Percentiles rank a stretch among this genome's conserved stretches.
phyloP scores from a whole-genome alignment of 2,888 invertebrate species.

The Aspidiotus rigidus region DNA sequence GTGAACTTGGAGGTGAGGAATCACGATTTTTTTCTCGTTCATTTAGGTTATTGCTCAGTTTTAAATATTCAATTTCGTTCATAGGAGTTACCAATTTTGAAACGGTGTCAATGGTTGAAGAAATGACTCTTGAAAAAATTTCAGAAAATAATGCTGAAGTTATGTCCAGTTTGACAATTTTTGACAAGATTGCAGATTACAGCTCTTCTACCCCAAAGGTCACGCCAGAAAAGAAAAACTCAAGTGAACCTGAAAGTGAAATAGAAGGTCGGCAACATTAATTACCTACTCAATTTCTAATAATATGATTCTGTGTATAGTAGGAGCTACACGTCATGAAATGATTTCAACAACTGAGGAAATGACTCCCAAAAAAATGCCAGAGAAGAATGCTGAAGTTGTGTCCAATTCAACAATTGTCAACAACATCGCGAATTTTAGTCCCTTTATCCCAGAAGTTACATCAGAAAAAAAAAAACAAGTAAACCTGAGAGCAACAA shows the following conservation, averaged over 20 bases:
- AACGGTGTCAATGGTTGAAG: background rate
- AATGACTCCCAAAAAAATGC: too few relatives aligned
- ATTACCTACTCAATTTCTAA: background rate
- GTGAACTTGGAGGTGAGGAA: background rate
- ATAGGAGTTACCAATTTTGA: background rate
- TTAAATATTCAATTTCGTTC: background rate
- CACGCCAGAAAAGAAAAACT: background rate
- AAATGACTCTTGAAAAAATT: background rate
- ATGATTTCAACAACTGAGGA: too few relatives aligned
- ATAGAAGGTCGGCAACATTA: background rate
- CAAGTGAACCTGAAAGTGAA: background rate
- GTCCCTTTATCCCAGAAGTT: too few relatives aligned
- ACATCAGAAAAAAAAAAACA: too few relatives aligned
- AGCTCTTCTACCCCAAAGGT: background rate
- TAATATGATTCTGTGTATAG: too few relatives aligned
- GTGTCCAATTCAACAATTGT: too few relatives aligned
- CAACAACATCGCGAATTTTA: too few relatives aligned
- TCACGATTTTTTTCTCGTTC: background rate
- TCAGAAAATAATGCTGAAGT: background rate
- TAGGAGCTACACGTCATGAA: too few relatives aligned
- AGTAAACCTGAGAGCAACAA: too few relatives aligned
- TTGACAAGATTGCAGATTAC: background rate
- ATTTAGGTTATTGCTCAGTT: background rate
- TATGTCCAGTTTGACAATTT: background rate
- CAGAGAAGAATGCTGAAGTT: too few relatives aligned